phyloP scores from a whole-genome alignment of 2,888 invertebrate genomes.

The Temnothorax unifasciatus region DNA sequence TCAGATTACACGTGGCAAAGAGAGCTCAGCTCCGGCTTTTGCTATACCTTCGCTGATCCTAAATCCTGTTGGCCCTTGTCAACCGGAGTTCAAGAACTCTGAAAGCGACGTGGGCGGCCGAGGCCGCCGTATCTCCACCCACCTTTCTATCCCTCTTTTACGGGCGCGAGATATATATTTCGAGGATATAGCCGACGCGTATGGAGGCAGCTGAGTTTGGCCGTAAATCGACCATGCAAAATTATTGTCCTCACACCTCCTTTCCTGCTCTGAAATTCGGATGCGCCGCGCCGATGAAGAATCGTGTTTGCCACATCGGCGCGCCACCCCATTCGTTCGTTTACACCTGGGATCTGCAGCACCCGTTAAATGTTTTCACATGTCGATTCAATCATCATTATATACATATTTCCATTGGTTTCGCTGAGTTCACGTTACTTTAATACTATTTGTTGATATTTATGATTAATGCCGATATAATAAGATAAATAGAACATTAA shows the following conservation, averaged over 20 bases:
- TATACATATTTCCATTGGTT: slow-evolving; percentile 7
- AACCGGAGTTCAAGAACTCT: slow-evolving; percentile 67
- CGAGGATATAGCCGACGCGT: slow-evolving; percentile 29
- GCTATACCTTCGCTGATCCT: slow-evolving; percentile 63
- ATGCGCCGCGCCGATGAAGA: slow-evolving; percentile 41
- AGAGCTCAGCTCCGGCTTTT: slow-evolving; percentile 32
- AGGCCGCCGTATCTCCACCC: slow-evolving; percentile 60
- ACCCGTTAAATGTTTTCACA: slow-evolving; percentile 16
- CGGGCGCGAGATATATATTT: slow-evolving; percentile 40
- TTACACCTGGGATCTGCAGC: slow-evolving; percentile 7
- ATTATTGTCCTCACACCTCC: slow-evolving; percentile 57
- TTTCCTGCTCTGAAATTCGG: slow-evolving; percentile 35
- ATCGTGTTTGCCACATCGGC: slow-evolving; percentile 46
- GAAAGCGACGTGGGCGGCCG: slow-evolving; percentile 73
- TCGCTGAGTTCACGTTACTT: not conserved
- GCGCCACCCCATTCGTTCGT: slow-evolving; percentile 3
- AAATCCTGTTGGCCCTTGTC: slow-evolving; percentile 74
- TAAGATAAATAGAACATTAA: not conserved
- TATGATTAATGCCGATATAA: not conserved
- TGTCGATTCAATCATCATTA: slow-evolving; percentile 22
- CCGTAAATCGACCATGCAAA: slow-evolving; percentile 69
- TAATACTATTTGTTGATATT: not conserved
- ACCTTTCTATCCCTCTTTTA: slow-evolving; percentile 15
- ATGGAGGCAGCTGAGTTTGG: slow-evolving; percentile 44
- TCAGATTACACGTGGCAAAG: slow-evolving; percentile 70